Evolutionary conservation across 2,888 invertebrate genomes (phyloP), one percentile per base, ranked within the genome.

Genomic region (Lampropteryx suffumata): DNA sequence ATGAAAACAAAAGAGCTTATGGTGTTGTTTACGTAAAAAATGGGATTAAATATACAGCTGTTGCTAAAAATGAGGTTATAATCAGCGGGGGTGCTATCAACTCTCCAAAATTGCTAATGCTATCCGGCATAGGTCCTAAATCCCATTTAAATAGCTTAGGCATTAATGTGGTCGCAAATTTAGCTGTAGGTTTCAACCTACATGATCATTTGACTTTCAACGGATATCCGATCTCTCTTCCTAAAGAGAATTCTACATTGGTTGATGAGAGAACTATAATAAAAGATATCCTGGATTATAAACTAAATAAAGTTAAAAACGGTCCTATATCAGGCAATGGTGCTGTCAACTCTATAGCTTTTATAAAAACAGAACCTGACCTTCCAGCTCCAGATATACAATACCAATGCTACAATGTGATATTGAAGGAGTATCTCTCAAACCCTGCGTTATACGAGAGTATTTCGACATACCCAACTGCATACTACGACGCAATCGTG

Each of bases 381-480:
- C 73, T 84, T 0, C 79, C 77, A 5, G 80, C 92, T 2, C 94
- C 94, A 0, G 94, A 95, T 65, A 87, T 94, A 5, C 94, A 95
- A 69, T 92, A 50, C 30, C 70, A 73, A 37, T 89, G 92, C 13
- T 92, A 92, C 56, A 76, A 86, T 0, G 65, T 76, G 0, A 89
- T 84, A 43, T 80, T 90, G 29, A 66, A 81, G 21, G 92, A 94
- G 58, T 92, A 90, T 45, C 64, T 92, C 0, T 66, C 69, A 0
- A 92, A 93, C 55, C 93, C 93, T 5, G 42, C 44, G 2, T 35
- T 37, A 0, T 65, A 57, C 39, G 67, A 71, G 2, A 45, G 55
- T 12, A 67, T 84, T 0, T 64, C 74, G 1, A 80, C 89, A 24
- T 75, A 81, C 12, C 93, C 94, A 0, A 71, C 92, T 1, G 65